Conservation (phyloP, 2,888 invertebrate genomes). For the Piscicola geometra region DNA sequence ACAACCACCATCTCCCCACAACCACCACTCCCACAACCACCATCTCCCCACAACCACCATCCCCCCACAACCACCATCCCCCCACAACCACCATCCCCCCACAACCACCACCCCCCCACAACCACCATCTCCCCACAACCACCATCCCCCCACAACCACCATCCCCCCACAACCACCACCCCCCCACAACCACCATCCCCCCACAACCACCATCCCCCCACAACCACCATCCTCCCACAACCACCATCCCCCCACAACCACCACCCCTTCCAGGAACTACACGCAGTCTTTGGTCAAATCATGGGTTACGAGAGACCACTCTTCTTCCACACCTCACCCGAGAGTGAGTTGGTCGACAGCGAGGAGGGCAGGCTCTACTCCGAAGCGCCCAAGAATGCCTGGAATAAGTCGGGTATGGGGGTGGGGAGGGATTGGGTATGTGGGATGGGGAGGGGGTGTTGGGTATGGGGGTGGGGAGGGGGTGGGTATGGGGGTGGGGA, state of each 20-base stretch:
- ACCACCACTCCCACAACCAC: too few relatives aligned
- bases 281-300: constrained; percentile 90
- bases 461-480: neutral
- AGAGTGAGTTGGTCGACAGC: constrained; percentile 21
- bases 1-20: too few relatives aligned
- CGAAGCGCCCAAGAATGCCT: constrained; percentile 17
- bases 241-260: neutral
- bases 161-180: too few relatives aligned
- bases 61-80: too few relatives aligned
- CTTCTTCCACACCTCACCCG: constrained; percentile 68
- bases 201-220: neutral
- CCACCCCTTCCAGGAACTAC: constrained; percentile 64
- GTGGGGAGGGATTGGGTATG: neutral
- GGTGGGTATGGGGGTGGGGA: neutral
- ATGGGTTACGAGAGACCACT: constrained; percentile 96
- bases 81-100: too few relatives aligned
- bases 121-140: too few relatives aligned
- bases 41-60: too few relatives aligned
- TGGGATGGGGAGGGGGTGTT: neutral
- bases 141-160: too few relatives aligned
- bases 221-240: neutral
- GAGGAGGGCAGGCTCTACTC: neutral
- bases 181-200: neutral
- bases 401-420: constrained; percentile 35
- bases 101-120: too few relatives aligned